Evolutionary conservation across 2,113 vertebrate genomes (phyloP), one percentile per base, ranked within the genome.

Genomic region (Solenodon paradoxus): DNA sequence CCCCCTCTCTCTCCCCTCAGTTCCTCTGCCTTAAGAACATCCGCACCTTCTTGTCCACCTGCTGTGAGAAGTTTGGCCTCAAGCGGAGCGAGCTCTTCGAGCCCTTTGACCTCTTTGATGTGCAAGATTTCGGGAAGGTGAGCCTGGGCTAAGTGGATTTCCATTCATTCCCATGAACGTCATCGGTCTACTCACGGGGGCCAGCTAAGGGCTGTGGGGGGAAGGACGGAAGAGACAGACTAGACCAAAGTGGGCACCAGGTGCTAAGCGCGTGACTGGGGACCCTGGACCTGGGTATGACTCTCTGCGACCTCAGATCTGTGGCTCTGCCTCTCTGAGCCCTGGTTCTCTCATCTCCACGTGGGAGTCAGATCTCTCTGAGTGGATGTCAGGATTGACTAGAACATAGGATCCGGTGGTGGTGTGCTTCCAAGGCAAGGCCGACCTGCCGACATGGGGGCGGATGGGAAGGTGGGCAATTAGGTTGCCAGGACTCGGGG

Each of bases 21-120:
- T 99, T 99, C 96, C 98, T 99, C 84, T 99, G 99, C 95, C 98
- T 99, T 96, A 99, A 99, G 98, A 99, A 99, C 96, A 99, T 99
- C 96, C 98, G 99, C 5, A 99, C 98, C 6, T 99, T 99, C 97
- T 98, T 99, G 53, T 96, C 94, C 0, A 97, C 98, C 38, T 99
- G 99, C 78, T 98, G 98, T 0, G 98, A 99, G 61, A 99, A 98
- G 24, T 99, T 99, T 2, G 98, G 99, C 38, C 98, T 99, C 51
- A 99, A 98, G 47, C 98, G 99, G 97, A 99, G 97, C 0, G 99
- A 99, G 0, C 98, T 99, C 71, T 99, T 99, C 0, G 99, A 99
- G 11, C 99, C 99, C 88, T 99, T 99, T 0, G 99, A 99, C 97
- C 99, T 99, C 87, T 99, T 99, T 0, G 99, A 99, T 0, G 99